A percentile compares a stretch with the other conserved stretches of the same genome.
Evolutionary conservation across 2,113 vertebrate genomes (phyloP).

Genomic region (Eurypyga helias): DNA sequence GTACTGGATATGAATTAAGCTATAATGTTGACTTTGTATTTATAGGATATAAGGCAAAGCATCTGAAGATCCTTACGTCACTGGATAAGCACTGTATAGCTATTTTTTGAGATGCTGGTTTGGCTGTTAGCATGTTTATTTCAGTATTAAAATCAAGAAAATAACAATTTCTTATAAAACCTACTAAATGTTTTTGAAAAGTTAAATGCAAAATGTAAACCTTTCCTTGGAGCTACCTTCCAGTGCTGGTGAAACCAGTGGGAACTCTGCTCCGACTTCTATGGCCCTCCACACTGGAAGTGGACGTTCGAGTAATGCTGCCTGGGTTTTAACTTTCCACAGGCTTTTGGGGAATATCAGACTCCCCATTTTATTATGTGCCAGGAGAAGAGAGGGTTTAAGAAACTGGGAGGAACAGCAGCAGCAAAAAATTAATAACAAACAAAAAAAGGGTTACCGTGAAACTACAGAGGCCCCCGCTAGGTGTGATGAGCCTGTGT

Average conservation of each 20-base stretch:
- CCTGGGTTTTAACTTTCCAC: not conserved
- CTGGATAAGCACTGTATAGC: not conserved
- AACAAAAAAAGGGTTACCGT: not conserved
- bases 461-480: not conserved
- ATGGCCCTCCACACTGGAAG: not conserved
- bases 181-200: not conserved
- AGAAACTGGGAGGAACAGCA: not conserved
- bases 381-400: not conserved
- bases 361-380: not conserved
- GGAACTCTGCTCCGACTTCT: not conserved
- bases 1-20: not conserved
- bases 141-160: not conserved
- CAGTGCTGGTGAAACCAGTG: not conserved
- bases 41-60: not conserved
- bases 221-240: not conserved
- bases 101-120: not conserved
- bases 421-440: not conserved
- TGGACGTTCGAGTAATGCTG: fast-evolving
- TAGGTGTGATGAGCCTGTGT: not conserved
- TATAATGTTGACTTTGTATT: not conserved
- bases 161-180: not conserved
- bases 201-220: not conserved
- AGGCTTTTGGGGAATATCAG: not conserved
- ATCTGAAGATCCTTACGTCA: not conserved
- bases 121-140: not conserved